phyloP scores from a whole-genome alignment of 2,113 vertebrate species.

The Elanoides forficatus region DNA sequence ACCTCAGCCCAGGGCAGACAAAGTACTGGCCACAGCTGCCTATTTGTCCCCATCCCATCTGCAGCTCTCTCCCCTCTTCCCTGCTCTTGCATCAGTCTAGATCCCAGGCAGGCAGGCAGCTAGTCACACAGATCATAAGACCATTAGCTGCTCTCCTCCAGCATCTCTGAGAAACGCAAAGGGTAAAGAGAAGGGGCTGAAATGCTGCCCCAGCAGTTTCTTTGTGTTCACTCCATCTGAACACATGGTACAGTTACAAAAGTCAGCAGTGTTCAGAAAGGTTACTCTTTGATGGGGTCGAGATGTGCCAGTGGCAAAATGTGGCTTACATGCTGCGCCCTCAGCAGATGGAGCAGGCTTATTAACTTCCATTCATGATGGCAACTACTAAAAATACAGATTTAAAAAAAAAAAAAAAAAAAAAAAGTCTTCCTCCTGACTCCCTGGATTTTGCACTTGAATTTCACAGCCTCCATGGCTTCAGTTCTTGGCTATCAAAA shows the following conservation, averaged over 20 bases:
- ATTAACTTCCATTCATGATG: not conserved
- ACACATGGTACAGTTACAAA: not conserved
- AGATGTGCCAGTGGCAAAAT: not conserved
- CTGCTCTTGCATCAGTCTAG: not conserved
- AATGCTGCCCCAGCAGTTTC: not conserved
- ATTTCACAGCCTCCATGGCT: not conserved
- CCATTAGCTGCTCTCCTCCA: not conserved
- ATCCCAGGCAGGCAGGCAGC: not conserved
- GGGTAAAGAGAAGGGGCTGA: not conserved
- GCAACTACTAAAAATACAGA: not conserved
- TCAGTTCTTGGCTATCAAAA: not conserved
- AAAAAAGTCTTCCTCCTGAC: not conserved
- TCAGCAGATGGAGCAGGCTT: not conserved
- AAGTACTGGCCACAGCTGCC: too few species aligned
- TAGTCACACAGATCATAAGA: not conserved
- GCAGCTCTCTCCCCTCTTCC: not conserved
- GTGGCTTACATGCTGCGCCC: rapidly evolving
- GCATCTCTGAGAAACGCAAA: not conserved
- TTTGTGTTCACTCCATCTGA: too few species aligned
- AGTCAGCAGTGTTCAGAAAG: not conserved
- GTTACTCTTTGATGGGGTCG: too few species aligned
- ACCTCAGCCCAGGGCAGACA: not conserved
- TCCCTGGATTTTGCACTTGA: not conserved
- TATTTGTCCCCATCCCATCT: too few species aligned
- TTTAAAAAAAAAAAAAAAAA: not conserved